phyloP scores from a whole-genome alignment of 2,113 vertebrate species.

The Podarcis raffonei region DNA sequence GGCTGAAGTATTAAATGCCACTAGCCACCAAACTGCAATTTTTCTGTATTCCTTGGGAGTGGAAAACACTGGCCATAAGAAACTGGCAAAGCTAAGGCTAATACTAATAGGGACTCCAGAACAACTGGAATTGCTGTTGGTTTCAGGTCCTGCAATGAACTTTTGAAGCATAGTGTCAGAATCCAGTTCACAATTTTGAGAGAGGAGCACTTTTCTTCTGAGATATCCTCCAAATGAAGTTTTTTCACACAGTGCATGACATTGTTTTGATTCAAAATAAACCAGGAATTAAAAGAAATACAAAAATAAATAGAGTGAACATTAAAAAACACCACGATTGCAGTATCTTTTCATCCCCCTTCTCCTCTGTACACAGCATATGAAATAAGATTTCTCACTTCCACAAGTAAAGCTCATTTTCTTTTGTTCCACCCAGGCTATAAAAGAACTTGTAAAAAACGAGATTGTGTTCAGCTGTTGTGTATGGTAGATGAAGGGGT shows the following conservation, averaged over 20 bases:
- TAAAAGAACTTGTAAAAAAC: slow-evolving; percentile 5
- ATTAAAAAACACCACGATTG: not conserved
- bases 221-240: not conserved
- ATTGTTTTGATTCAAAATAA: not conserved
- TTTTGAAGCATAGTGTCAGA: not conserved
- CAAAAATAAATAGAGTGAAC: slow-evolving; percentile 3
- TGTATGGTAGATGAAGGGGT: not conserved
- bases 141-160: not conserved
- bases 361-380: not conserved
- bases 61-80: not conserved
- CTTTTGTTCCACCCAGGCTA: slow-evolving; percentile 9
- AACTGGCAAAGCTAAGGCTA: not conserved
- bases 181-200: not conserved
- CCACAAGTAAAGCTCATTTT: slow-evolving; percentile 4
- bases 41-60: not conserved
- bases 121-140: not conserved
- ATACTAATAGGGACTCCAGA: not conserved
- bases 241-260: not conserved
- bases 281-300: not conserved
- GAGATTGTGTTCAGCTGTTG: slow-evolving; percentile 11
- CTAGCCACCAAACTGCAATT: not conserved
- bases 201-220: not conserved
- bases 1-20: no score
- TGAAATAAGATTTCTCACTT: slow-evolving; percentile 25
- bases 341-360: not conserved